These are phyloP conservation scores for Mesorhabditis spiculigera DNA, from an alignment of 2,888 invertebrate genomes.

Conservation along the genomic window DNA sequence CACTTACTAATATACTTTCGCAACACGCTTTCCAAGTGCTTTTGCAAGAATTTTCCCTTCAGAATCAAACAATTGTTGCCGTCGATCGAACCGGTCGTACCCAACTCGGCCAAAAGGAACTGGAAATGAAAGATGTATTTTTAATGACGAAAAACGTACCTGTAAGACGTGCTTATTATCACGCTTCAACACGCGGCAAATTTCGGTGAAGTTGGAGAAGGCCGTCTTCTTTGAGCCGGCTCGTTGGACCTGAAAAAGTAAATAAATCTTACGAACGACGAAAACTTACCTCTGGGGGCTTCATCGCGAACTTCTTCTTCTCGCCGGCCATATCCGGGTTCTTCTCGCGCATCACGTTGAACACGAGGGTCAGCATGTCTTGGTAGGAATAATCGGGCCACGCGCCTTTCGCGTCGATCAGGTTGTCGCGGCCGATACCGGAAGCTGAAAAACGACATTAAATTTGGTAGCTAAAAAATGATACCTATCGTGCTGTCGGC, in stretches of 20 bases:
- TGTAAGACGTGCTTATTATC: constrained; percentile 96
- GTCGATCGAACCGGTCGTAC: constrained; percentile 83
- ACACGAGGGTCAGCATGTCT: constrained; percentile 87
- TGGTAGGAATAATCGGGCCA: constrained; percentile 91
- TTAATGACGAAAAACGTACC: constrained; percentile 51
- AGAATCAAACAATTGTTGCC: constrained; percentile 97
- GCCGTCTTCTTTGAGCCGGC: constrained; percentile 99
- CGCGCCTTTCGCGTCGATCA: constrained; percentile 60
- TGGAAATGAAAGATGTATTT: constrained; percentile 6
- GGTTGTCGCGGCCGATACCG: constrained; percentile 47
- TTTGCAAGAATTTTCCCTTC: constrained; percentile 97
- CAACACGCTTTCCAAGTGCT: constrained; percentile 98
- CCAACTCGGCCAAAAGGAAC: constrained; percentile 10
- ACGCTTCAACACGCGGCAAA: constrained; percentile 72
- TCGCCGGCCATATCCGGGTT: constrained; percentile 99
- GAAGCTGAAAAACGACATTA: constrained; percentile 9
- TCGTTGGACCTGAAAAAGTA: constrained; percentile 75
- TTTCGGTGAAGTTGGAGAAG: constrained; percentile 95
- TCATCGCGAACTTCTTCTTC: constrained; percentile 97
- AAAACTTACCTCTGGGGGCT: constrained; percentile 72
- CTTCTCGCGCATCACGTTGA: constrained; percentile 96
- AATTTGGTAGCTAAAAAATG: background rate
- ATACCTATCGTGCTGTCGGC: background rate
- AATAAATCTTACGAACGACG: background rate
- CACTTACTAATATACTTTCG: constrained; percentile 55